phyloP scores from a whole-genome alignment of 2,113 vertebrate species.

The Elaphurus davidianus region DNA sequence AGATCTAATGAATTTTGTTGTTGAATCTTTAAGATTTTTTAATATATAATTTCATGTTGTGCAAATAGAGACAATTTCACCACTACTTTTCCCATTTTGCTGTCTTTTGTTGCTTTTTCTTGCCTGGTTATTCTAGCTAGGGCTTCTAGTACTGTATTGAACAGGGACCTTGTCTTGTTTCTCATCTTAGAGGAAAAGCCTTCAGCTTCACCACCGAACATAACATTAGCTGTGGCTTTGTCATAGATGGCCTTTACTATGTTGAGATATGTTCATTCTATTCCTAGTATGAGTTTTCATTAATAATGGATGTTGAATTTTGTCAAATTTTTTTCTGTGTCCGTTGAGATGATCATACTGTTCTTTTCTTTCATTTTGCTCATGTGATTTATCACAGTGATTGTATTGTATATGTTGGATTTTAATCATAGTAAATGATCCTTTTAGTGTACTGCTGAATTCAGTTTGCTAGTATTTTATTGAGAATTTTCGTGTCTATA shows the following conservation, averaged over 20 bases:
- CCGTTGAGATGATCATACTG: background rate
- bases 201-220: background rate
- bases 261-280: background rate
- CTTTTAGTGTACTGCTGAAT: background rate
- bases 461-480: background rate
- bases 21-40: background rate
- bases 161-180: background rate
- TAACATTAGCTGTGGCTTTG: background rate
- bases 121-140: background rate
- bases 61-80: background rate
- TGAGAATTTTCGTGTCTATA: background rate
- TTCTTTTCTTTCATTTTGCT: background rate
- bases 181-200: background rate
- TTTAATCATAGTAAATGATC: background rate
- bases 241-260: background rate
- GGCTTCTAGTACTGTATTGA: no score
- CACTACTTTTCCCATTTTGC: background rate
- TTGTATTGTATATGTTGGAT: background rate
- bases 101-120: background rate
- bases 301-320: background rate
- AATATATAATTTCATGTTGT: background rate
- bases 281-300: background rate
- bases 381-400: background rate
- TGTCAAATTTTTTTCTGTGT: background rate
- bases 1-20: background rate